Base-by-base conservation (phyloP, 2,797 vertebrate genomes). In the Tauraco hartlaubi region DNA sequence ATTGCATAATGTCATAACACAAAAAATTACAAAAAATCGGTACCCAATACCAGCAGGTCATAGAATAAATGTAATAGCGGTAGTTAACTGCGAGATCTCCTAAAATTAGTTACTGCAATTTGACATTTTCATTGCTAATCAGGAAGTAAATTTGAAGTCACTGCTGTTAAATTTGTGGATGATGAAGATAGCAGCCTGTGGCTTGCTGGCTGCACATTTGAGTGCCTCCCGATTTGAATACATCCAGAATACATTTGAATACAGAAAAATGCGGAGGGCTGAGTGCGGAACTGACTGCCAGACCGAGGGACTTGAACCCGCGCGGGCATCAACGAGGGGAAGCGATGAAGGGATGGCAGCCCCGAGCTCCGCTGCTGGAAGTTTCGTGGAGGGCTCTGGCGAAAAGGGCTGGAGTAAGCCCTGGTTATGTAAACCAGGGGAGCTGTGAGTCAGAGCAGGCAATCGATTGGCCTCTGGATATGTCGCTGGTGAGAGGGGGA, bases 51-150 rank as follows among this genome's bases (percentile, higher is more conserved):
- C 73, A 81, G 61, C 76, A 81, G 62, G 63, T 59, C 82, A 43
- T 3, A 39, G 43, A 81, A 66, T 59, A 90, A 91, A 78, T 17
- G 80, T 90, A 56, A 86, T 2, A 69, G 74, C 91, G 59, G 66
- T 92, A 33, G 92, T 96, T 96, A 97, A 94, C 91, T 73, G 71
- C 0, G 26, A 90, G 74, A 74, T 69, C 37, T 90, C 88, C 92
- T 93, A 96, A 96, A 94, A 94, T 95, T 96, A 95, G 89, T 94
- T 88, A 35, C 88, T 9, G 48, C 73, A 92, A 95, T 94, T 94
- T 92, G 90, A 94, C 96, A 86, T 96, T 96, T 96, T 95, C 87
- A 17, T 84, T 94, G 91, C 87, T 94, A 92, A 92, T 95, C 90
- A 90, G 94, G 94, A 96, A 96, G 90, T 69, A 86, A 94, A 95